phyloP scores from a whole-genome alignment of 2,888 invertebrate genomes.

The Rhagonycha fulva region DNA sequence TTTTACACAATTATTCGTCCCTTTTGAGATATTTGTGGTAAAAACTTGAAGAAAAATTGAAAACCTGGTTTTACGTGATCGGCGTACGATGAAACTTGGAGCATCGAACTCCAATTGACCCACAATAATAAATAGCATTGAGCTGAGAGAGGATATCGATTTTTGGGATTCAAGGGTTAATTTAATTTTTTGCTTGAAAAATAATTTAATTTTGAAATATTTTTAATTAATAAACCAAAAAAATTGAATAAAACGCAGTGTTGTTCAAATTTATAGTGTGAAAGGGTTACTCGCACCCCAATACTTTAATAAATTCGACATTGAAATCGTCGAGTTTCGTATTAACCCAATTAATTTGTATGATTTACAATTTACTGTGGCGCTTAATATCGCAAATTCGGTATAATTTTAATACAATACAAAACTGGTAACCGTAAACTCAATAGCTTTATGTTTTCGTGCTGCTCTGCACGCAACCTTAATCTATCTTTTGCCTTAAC shows the following conservation, averaged over 20 bases:
- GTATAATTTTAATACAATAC: background rate
- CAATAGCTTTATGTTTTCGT: background rate
- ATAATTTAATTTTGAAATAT: too few species aligned
- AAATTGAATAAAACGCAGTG: background rate
- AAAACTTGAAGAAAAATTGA: background rate
- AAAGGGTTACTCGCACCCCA: background rate
- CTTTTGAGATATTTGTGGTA: background rate
- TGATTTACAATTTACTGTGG: background rate
- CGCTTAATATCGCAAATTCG: background rate
- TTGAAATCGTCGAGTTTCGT: background rate
- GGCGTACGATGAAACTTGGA: background rate
- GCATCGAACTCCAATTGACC: background rate
- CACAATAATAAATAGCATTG: background rate
- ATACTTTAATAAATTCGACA: background rate
- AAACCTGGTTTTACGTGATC: background rate
- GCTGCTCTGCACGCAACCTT: background rate
- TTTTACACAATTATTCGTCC: background rate
- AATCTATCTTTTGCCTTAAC: background rate
- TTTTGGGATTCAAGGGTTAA: background rate
- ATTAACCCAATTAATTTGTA: background rate
- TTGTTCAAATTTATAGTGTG: background rate
- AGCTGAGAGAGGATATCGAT: background rate
- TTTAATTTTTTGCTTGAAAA: background rate
- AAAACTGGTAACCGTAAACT: background rate
- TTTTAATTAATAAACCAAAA: too few species aligned